These are phyloP conservation scores for Morinoia aosen DNA, from an alignment of 2,888 invertebrate species.

Conservation along the genomic window DNA sequence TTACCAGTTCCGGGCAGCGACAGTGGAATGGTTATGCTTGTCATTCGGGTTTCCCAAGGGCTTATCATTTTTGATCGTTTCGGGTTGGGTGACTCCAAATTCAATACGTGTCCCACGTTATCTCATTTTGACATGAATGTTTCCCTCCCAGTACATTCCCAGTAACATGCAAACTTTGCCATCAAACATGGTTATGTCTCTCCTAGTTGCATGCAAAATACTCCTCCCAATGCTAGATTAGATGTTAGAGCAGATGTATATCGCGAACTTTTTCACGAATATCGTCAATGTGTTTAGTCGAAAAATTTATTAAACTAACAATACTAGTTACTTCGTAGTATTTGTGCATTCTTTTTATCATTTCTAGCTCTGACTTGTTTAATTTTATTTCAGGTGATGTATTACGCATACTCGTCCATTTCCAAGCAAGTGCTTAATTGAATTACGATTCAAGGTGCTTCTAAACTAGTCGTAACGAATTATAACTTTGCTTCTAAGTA, in stretches of 20 bases:
- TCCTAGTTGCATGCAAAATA: no score
- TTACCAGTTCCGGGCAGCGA: not conserved
- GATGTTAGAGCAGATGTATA: no score
- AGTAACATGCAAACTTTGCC: no score
- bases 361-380: not conserved
- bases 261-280: not conserved
- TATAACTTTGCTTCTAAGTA: not conserved
- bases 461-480: not conserved
- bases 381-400: not conserved
- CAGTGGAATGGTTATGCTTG: not conserved
- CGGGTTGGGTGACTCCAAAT: not conserved
- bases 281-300: not conserved
- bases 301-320: not conserved
- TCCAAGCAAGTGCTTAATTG: not conserved
- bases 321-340: not conserved
- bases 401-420: not conserved
- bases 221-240: no score
- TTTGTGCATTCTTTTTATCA: not conserved
- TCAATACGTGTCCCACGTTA: not conserved
- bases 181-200: no score
- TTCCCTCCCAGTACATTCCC: no score
- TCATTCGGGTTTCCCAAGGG: not conserved
- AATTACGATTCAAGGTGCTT: not conserved
- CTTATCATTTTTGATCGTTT: not conserved
- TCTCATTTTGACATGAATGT: not conserved